phyloP scores from a whole-genome alignment of 2,113 vertebrate genomes.

The Macroglossus sobrinus region DNA sequence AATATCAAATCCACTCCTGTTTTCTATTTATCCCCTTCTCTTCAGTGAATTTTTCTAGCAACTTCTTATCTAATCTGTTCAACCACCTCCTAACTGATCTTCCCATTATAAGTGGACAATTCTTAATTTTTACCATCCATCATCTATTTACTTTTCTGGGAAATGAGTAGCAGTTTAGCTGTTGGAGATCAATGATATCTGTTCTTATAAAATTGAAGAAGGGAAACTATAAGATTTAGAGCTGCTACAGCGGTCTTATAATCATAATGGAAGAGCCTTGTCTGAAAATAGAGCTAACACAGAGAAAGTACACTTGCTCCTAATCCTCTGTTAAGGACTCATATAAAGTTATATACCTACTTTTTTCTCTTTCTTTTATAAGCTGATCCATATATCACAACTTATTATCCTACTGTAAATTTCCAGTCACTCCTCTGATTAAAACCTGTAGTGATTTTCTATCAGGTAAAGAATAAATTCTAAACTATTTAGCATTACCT shows the following conservation, averaged over 20 bases:
- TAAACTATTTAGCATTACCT: not conserved
- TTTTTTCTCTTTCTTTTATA: not conserved
- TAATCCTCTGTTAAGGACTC: not conserved
- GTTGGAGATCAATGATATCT: not conserved
- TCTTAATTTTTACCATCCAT: not conserved
- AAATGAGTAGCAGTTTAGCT: not conserved
- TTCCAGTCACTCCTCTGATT: not conserved
- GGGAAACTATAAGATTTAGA: not conserved
- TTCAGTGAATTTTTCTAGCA: not conserved
- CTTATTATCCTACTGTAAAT: not conserved
- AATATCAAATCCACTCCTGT: not conserved
- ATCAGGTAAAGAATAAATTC: not conserved
- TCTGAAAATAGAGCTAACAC: not conserved
- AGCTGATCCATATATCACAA: not conserved
- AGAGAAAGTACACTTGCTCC: not conserved
- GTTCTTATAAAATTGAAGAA: not conserved
- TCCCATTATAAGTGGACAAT: not conserved
- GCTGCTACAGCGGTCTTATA: accelerated
- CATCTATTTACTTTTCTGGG: not conserved
- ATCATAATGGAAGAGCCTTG: not conserved
- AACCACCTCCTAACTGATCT: not conserved
- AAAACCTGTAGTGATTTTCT: not conserved
- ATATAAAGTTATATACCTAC: no score
- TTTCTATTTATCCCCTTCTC: not conserved
- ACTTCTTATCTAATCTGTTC: not conserved